A percentile compares a stretch with the other conserved stretches of the same genome.
These are phyloP conservation scores for Rhea pennata DNA, from an alignment of 2,113 vertebrate genomes.

Conservation along the genomic window DNA sequence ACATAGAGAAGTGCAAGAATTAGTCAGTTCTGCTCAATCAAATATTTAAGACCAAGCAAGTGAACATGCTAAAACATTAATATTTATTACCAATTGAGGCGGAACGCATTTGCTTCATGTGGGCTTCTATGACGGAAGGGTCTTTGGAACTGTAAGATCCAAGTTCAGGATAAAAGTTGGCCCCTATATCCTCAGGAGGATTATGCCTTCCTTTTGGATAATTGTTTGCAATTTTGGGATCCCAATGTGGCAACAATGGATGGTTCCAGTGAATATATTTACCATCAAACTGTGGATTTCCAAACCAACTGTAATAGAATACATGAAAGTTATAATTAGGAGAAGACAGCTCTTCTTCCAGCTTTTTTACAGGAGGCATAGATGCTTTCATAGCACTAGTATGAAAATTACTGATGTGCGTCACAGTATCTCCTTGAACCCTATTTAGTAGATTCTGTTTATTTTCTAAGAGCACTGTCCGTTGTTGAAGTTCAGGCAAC, in stretches of 20 bases:
- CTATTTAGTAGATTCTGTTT: conserved; percentile 33
- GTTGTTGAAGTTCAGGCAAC: conserved; percentile 75
- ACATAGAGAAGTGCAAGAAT: not conserved
- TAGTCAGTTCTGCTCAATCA: not conserved
- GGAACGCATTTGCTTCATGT: conserved; percentile 92
- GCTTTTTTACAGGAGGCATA: conserved; percentile 49
- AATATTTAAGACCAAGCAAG: not conserved
- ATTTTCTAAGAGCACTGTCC: conserved; percentile 41
- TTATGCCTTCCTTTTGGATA: conserved; percentile 89
- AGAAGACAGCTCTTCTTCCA: conserved; percentile 78
- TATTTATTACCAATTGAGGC: conserved; percentile 89
- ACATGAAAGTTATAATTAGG: conserved; percentile 93
- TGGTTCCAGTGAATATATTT: conserved; percentile 98
- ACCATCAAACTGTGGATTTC: conserved; percentile 91
- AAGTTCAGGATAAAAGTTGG: conserved; percentile 94
- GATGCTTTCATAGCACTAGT: conserved; percentile 62
- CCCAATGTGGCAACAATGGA: conserved; percentile 90
- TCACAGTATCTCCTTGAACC: conserved; percentile 64
- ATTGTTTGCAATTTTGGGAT: conserved; percentile 87
- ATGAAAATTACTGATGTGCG: conserved; percentile 33
- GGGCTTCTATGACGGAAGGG: conserved; percentile 88
- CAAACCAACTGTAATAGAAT: conserved; percentile 97
- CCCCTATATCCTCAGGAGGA: conserved; percentile 92
- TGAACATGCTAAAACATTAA: not conserved
- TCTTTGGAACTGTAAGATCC: conserved; percentile 95